These are phyloP conservation scores for Tupaia chinensis DNA, from an alignment of 2,113 vertebrate genomes.

Conservation along the genomic window DNA sequence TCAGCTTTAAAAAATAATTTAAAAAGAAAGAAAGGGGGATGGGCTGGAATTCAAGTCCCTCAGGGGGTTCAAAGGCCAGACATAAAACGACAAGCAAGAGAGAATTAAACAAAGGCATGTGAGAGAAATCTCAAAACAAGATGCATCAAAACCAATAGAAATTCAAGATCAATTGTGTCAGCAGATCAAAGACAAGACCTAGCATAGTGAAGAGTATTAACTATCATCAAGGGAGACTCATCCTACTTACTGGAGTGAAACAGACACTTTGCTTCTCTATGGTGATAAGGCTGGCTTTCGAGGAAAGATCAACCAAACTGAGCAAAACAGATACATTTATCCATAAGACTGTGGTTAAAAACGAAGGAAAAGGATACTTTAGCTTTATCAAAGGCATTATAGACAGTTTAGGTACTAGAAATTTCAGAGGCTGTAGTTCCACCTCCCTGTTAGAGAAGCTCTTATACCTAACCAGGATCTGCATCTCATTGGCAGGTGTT, in stretches of 20 bases:
- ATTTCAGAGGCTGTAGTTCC: background rate
- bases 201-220: slow-evolving; percentile 68
- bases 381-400: background rate
- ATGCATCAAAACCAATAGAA: slow-evolving; percentile 77
- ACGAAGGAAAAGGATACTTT: background rate
- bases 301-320: slow-evolving; percentile 60
- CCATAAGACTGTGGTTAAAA: background rate
- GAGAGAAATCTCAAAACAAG: slow-evolving; percentile 81
- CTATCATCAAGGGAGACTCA: slow-evolving; percentile 42
- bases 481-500: background rate
- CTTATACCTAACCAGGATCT: background rate
- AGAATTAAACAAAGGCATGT: slow-evolving; percentile 79
- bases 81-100: slow-evolving; percentile 74
- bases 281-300: slow-evolving; percentile 63
- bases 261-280: slow-evolving; percentile 13
- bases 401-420: background rate
- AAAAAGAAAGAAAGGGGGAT: slow-evolving; percentile 55
- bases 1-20: slow-evolving; percentile 53
- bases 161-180: slow-evolving; percentile 79
- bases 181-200: slow-evolving; percentile 80
- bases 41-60: slow-evolving; percentile 1
- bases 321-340: slow-evolving; percentile 52
- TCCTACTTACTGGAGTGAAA: slow-evolving; percentile 59
- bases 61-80: slow-evolving; percentile 74
- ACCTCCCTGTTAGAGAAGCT: background rate